A percentile compares a stretch with the other conserved stretches of the same genome.
phyloP scores from a whole-genome alignment of 1,140 invertebrate species.

The Caenorhabditis tropicalis region DNA sequence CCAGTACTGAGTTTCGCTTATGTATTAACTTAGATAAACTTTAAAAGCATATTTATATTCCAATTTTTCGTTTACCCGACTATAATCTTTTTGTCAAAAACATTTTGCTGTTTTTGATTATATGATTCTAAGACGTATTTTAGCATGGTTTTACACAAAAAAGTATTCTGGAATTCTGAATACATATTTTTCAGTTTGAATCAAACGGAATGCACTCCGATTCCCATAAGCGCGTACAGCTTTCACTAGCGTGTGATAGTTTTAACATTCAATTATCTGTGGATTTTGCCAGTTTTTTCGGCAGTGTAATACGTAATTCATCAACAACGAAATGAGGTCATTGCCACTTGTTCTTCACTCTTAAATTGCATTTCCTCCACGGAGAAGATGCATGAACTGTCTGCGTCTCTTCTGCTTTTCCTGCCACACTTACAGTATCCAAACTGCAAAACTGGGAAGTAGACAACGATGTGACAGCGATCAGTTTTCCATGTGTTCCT shows the following conservation, averaged over 20 bases:
- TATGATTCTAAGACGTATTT: too few relatives aligned
- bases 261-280: neutral
- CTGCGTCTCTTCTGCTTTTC: constrained; percentile 28
- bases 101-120: too few relatives aligned
- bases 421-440: constrained; percentile 25
- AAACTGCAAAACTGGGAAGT: constrained; percentile 38
- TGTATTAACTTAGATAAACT: too few relatives aligned
- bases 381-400: neutral
- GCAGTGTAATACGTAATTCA: neutral
- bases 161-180: too few relatives aligned
- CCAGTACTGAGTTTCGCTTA: too few relatives aligned
- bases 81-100: neutral
- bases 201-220: too few relatives aligned
- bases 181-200: too few relatives aligned
- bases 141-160: too few relatives aligned
- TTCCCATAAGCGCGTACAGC: too few relatives aligned
- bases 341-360: constrained; percentile 32
- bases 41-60: too few relatives aligned
- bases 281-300: too few relatives aligned
- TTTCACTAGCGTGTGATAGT: neutral
- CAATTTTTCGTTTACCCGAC: neutral
- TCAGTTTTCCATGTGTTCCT: constrained; percentile 2
- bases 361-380: neutral
- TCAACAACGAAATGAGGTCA: constrained; percentile 5
- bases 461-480: constrained; percentile 25